Evolutionary conservation across 1,140 invertebrate genomes (phyloP).

Genomic region (Battus philenor): DNA sequence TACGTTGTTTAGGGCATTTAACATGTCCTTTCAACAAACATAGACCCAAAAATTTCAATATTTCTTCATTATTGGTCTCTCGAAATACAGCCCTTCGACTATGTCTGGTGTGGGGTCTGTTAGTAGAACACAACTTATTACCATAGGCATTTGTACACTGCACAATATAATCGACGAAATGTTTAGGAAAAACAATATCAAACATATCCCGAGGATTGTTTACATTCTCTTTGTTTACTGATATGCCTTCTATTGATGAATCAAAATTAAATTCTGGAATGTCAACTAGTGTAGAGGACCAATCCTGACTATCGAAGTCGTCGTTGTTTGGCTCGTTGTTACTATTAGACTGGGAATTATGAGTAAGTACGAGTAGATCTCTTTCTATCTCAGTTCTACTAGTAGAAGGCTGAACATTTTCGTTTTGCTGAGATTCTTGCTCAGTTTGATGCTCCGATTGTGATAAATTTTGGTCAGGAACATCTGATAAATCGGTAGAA

Average conservation of each 20-base stretch:
- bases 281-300: slow-evolving; percentile 11
- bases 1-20: slow-evolving; percentile 27
- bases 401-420: too few relatives aligned
- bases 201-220: slow-evolving; percentile 13
- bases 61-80: slow-evolving; percentile 21
- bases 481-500: too few relatives aligned
- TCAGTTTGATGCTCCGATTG: too few relatives aligned
- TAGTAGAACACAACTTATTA: slow-evolving; percentile 1
- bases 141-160: slow-evolving; percentile 13
- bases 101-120: slow-evolving; percentile 16
- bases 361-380: too few relatives aligned
- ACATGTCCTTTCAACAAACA: slow-evolving; percentile 30
- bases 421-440: too few relatives aligned
- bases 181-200: slow-evolving; percentile 1
- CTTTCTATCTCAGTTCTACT: too few relatives aligned
- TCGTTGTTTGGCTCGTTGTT: slow-evolving; percentile 10
- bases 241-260: slow-evolving; percentile 4
- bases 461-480: too few relatives aligned
- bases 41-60: slow-evolving; percentile 32
- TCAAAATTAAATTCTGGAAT: slow-evolving; percentile 18
- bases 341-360: too few relatives aligned
- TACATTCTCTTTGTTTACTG: slow-evolving; percentile 13
- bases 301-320: neutral
- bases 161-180: slow-evolving; percentile 3
- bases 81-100: slow-evolving; percentile 14